Percentiles rank a stretch among this genome's conserved stretches.
phyloP scores from a whole-genome alignment of 2,888 invertebrate genomes.

The Spisula subtruncata region DNA sequence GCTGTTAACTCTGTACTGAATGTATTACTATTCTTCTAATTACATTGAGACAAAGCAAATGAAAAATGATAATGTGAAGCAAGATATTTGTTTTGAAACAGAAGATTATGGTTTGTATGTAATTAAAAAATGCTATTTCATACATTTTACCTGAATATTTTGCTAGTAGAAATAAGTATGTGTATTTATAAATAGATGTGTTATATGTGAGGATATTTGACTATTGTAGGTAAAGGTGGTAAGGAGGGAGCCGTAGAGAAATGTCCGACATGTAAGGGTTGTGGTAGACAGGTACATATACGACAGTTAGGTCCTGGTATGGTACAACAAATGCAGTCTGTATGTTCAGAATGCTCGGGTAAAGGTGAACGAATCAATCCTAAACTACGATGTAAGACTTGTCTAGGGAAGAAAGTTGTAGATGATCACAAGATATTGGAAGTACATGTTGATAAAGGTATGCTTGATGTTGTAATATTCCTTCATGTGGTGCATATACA shows the following conservation, averaged over 20 bases:
- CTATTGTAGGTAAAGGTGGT: constrained; percentile 92
- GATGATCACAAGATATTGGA: constrained; percentile 97
- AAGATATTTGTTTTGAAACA: no score
- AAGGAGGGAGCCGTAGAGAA: constrained; percentile 96
- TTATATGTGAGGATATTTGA: background rate
- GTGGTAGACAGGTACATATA: constrained; percentile 91
- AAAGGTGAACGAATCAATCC: constrained; percentile 89
- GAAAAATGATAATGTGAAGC: no score
- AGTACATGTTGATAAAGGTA: constrained; percentile 94
- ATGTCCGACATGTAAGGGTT: constrained; percentile 95
- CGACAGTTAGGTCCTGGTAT: constrained; percentile 92
- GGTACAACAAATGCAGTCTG: constrained; percentile 96
- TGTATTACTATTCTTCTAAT: no score
- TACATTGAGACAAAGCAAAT: no score
- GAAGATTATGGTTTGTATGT: no score
- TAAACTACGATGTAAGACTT: constrained; percentile 97
- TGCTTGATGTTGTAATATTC: background rate
- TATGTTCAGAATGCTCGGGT: constrained; percentile 95
- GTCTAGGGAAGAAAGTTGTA: constrained; percentile 96
- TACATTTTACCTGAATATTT: no score
- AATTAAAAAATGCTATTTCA: no score
- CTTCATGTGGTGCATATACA: no score
- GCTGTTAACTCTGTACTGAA: no score
- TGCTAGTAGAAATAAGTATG: no score
- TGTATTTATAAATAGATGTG: no score